These are phyloP conservation scores for Percopsis transmontana DNA, from an alignment of 2,113 vertebrate genomes.

Conservation along the genomic window DNA sequence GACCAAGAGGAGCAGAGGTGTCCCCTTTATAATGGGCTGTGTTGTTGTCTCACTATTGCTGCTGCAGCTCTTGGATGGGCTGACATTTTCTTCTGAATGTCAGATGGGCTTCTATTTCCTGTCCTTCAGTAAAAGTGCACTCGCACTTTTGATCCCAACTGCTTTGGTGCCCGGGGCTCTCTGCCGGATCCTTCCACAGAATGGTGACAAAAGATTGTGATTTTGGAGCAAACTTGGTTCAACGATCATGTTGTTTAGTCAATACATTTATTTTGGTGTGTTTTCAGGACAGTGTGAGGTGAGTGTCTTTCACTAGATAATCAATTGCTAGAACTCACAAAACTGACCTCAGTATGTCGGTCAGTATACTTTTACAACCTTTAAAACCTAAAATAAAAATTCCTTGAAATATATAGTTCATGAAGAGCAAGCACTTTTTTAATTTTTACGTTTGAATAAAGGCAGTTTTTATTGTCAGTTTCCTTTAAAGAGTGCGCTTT, in stretches of 20 bases:
- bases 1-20: constrained; percentile 55
- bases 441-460: constrained; percentile 24
- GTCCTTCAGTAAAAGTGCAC: constrained; percentile 88
- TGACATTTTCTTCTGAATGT: constrained; percentile 82
- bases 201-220: constrained; percentile 55
- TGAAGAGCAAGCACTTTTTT: not conserved
- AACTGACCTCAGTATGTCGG: not conserved
- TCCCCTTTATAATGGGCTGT: constrained; percentile 76
- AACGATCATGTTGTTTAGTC: not conserved
- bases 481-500: not conserved
- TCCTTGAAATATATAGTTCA: not conserved
- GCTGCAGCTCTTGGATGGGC: constrained; percentile 84
- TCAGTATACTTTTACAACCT: constrained; percentile 1
- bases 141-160: constrained; percentile 81
- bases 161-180: constrained; percentile 62
- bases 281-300: not conserved
- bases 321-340: not conserved
- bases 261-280: not conserved
- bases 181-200: constrained; percentile 33
- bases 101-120: constrained; percentile 84
- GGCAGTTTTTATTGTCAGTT: not conserved
- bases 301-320: not conserved
- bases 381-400: not conserved
- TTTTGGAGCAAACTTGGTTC: not conserved
- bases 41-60: constrained; percentile 75